Evolutionary conservation across 1,140 invertebrate species (phyloP).

Genomic region (Muscidifurax raptorellus): DNA sequence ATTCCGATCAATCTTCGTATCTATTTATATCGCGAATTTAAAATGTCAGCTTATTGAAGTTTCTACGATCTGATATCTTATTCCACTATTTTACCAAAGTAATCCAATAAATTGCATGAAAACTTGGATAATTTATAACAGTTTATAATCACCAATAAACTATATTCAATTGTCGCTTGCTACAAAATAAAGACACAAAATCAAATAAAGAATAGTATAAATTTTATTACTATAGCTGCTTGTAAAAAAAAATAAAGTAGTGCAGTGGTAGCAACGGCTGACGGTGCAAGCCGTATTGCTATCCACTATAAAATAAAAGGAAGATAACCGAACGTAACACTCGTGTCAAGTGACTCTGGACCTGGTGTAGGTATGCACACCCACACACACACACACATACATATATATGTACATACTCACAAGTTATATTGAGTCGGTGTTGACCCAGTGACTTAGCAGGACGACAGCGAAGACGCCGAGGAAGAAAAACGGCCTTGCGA

Average conservation of each 20-base stretch:
- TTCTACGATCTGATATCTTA: too few species aligned
- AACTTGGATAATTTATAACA: too few species aligned
- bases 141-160: too few species aligned
- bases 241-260: background rate
- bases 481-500: conserved; percentile 34
- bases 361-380: background rate
- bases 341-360: background rate
- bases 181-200: too few species aligned
- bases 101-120: too few species aligned
- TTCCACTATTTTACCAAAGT: too few species aligned
- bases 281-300: background rate
- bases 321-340: background rate
- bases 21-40: too few species aligned
- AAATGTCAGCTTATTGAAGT: too few species aligned
- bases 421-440: conserved; percentile 15
- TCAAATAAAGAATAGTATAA: too few species aligned
- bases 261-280: background rate
- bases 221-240: too few species aligned
- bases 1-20: too few species aligned
- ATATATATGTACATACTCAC: conserved; percentile 22
- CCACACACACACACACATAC: background rate
- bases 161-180: too few species aligned
- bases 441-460: conserved; percentile 37
- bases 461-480: background rate
- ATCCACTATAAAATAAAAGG: background rate